phyloP scores from a whole-genome alignment of 2,797 vertebrate species.

The Oophaga sylvatica region DNA sequence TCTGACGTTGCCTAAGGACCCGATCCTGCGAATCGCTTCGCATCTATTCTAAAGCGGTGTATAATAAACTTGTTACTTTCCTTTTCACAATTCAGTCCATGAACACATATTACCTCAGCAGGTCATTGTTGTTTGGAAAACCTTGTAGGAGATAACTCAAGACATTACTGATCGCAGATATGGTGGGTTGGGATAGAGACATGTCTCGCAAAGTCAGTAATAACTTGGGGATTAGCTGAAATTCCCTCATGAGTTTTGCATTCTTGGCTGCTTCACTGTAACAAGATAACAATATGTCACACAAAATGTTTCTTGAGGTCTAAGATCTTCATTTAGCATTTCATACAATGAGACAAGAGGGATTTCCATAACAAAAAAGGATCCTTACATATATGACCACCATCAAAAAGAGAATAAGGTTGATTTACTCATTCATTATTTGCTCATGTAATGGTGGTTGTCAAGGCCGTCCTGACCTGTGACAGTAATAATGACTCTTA shows the following conservation, averaged over 20 bases:
- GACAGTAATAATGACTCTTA: too few species aligned
- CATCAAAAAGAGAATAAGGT: too few species aligned
- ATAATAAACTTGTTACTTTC: too few species aligned
- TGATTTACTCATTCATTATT: background rate
- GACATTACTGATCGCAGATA: slow-evolving; percentile 90
- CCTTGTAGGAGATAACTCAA: slow-evolving; percentile 94
- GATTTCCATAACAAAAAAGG: background rate
- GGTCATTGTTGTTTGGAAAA: slow-evolving; percentile 90
- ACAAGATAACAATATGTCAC: slow-evolving; percentile 32
- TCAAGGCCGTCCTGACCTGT: background rate
- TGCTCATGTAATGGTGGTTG: background rate
- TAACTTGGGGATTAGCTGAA: slow-evolving; percentile 92
- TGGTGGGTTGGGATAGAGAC: slow-evolving; percentile 93
- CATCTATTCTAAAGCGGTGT: too few species aligned
- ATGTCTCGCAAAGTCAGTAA: slow-evolving; percentile 91
- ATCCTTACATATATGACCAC: too few species aligned
- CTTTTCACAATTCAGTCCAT: background rate
- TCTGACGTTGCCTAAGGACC: too few species aligned
- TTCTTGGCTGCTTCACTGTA: slow-evolving; percentile 94
- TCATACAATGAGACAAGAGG: background rate
- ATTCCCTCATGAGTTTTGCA: slow-evolving; percentile 92
- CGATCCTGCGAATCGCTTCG: too few species aligned
- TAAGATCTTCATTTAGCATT: background rate
- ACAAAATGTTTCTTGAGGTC: background rate
- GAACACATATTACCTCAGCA: slow-evolving; percentile 79